Conservation (phyloP, 2,113 vertebrate species). For the Strix uralensis region DNA sequence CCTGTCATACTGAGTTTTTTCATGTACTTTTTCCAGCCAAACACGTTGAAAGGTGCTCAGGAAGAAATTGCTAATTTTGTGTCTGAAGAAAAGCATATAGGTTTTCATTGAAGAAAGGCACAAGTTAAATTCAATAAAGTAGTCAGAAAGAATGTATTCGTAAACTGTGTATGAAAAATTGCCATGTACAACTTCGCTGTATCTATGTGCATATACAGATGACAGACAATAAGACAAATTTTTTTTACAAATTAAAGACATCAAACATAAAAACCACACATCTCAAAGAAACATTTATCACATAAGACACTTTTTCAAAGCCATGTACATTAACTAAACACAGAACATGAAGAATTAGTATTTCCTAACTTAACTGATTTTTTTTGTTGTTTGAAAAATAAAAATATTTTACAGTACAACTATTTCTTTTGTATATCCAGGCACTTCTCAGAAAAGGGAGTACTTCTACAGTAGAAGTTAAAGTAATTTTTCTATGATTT, state of each 20-base stretch:
- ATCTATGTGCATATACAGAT: constrained; percentile 7
- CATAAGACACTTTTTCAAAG: not conserved
- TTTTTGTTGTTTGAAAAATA: not conserved
- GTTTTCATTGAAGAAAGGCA: constrained; percentile 86
- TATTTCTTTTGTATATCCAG: not conserved
- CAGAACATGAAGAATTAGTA: not conserved
- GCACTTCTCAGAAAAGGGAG: not conserved
- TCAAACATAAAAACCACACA: not conserved
- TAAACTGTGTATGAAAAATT: constrained; percentile 36
- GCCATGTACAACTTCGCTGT: not conserved
- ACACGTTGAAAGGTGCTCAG: constrained; percentile 93
- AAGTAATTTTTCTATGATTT: not conserved
- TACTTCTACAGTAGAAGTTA: not conserved
- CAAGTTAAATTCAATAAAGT: constrained; percentile 54
- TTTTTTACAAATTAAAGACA: not conserved
- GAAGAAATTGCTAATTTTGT: constrained; percentile 99
- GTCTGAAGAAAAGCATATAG: constrained; percentile 92
- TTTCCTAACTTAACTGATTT: not conserved
- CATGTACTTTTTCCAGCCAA: constrained; percentile 97
- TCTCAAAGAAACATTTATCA: not conserved
- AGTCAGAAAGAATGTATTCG: constrained; percentile 34
- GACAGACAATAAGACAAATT: not conserved
- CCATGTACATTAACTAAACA: not conserved
- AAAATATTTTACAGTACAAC: not conserved
- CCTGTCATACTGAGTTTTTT: constrained; percentile 94